phyloP scores from a whole-genome alignment of 2,113 vertebrate species.

The Varanus komodoensis region DNA sequence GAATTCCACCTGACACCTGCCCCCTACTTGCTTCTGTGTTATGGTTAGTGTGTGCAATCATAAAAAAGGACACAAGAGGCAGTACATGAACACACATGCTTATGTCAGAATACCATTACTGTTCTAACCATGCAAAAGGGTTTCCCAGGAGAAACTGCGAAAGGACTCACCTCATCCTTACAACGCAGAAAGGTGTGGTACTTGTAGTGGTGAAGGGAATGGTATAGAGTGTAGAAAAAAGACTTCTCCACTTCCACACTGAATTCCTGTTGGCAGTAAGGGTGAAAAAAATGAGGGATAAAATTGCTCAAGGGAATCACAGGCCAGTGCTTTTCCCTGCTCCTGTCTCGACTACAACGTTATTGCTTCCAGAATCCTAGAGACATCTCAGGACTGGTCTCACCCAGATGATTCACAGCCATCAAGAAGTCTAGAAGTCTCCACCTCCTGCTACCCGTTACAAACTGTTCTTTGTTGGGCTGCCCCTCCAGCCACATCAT shows the following conservation, averaged over 20 bases:
- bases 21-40: neutral
- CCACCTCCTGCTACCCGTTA: neutral
- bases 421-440: neutral
- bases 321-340: neutral
- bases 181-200: conserved; percentile 95
- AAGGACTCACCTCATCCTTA: conserved; percentile 87
- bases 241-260: conserved; percentile 89
- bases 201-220: conserved; percentile 95
- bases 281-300: neutral
- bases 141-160: neutral
- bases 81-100: no score
- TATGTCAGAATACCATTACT: no score
- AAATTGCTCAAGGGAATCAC: neutral
- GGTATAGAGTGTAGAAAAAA: conserved; percentile 90
- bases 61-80: neutral
- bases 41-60: no score
- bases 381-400: neutral
- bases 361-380: neutral
- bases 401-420: neutral
- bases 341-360: neutral
- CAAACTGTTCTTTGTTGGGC: neutral
- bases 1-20: neutral
- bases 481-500: neutral
- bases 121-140: neutral
- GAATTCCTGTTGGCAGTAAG: conserved; percentile 80